These are phyloP conservation scores for Holothuria scabra DNA, from an alignment of 53 echinoderm and acorn worm genomes.

Conservation along the genomic window DNA sequence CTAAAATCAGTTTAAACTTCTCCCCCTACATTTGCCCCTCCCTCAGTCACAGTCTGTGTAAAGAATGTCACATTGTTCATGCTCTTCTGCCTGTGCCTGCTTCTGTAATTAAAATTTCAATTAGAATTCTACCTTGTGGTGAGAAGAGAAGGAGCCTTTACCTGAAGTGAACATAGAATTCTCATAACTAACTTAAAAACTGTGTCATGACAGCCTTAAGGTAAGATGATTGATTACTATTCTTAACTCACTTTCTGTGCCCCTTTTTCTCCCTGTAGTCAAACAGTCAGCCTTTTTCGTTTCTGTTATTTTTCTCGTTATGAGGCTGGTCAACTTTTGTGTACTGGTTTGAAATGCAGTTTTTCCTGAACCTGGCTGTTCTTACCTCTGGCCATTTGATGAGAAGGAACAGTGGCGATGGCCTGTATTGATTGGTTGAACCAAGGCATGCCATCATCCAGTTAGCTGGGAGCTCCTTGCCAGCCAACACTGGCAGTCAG, in stretches of 20 bases:
- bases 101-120: constrained; percentile 30
- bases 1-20: too few species aligned
- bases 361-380: neutral
- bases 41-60: too few species aligned
- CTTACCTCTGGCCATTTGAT: constrained; percentile 14
- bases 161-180: constrained; percentile 16
- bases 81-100: constrained; percentile 14
- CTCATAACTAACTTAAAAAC: constrained; percentile 25
- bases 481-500: constrained; percentile 20
- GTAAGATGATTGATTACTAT: constrained; percentile 28
- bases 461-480: constrained; percentile 8
- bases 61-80: neutral
- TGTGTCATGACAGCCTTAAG: constrained; percentile 35
- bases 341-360: neutral
- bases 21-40: too few species aligned
- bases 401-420: neutral
- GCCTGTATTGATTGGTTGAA: constrained; percentile 11
- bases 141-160: constrained; percentile 1
- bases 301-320: neutral
- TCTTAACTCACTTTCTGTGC: constrained; percentile 26
- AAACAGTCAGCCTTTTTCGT: constrained; percentile 1
- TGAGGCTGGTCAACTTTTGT: constrained; percentile 7
- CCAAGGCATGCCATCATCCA: constrained; percentile 15
- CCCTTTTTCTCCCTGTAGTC: constrained; percentile 23
- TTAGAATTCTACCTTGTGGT: constrained; percentile 33